Evolutionary conservation across 2,797 vertebrate genomes (phyloP), one percentile per base, ranked within the genome.

Genomic region (Melanotaenia trifasciata): DNA sequence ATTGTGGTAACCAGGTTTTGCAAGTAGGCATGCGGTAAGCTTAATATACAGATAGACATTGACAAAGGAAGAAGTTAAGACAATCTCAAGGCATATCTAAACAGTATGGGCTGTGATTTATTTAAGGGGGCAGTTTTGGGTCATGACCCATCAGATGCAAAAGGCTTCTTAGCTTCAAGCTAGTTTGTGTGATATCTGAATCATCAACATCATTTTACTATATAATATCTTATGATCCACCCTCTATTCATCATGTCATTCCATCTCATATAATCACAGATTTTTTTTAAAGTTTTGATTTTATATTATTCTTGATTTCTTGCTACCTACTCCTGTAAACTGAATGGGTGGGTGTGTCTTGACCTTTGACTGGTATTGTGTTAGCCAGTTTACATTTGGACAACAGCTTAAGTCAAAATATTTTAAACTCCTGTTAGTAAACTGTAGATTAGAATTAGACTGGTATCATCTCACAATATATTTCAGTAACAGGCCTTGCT

Each of bases 101-200:
- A 45, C 6, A 20, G 18, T 43, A 45, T 45, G 20, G 16, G 18
- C 43, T 45, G 43, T 67, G 71, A 84, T 81, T 67, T 78, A 78
- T 80, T 78, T 67, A 78, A 50, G 30, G 74, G 64, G 58, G 38
- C 79, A 78, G 56, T 84, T 89, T 84, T 69, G 43, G 76, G 81
- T 85, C 43, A 12, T 71, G 81, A 87, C 80, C 83, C 66, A 78
- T 72, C 67, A 70, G 60, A 76, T 78, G 76, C 59, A 79, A 80
- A 86, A 83, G 64, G 56, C 80, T 64, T 82, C 66, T 74, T 74
- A 84, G 84, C 78, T 76, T 70, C n/a, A 74, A 2, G 69, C 76
- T 83, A 79, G 51, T 79, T 58, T 76, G 33, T 20, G 59, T 7
- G 1, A 45, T 20, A 45, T 45, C 43, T 45, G 43, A 45, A 20